Base-by-base conservation (phyloP, 2,113 vertebrate species). In the Caranx melampygus region DNA sequence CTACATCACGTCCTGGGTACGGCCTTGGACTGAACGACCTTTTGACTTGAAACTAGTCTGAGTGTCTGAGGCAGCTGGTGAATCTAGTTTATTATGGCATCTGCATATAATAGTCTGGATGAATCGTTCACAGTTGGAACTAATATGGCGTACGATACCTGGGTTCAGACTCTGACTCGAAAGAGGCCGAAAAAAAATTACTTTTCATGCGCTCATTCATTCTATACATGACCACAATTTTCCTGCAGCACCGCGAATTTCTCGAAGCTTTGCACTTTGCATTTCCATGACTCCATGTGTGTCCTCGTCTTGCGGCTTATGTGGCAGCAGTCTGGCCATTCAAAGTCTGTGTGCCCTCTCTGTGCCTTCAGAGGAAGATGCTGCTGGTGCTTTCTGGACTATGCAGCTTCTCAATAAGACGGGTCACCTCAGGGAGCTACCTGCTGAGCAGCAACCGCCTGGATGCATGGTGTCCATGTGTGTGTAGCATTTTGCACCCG, bases 341-440 rank as follows among this genome's bases (percentile, higher is more conserved):
- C 75, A 44, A 20, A 45, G 47, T 10, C 21, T 7, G 34, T 40
- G 34, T 75, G 73, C 68, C 57, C 54, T 64, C 18, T 70, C 6
- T 81, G n/a, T 37, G 18, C 34, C 65, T 60, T 40, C 7, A 12
- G 44, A 44, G 33, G 72, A 55, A 35, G 64, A 33, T 55, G 73
- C 21, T 21, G 47, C 57, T 55, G 74, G 20, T 21, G 47, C 61
- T 81, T 52, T 54, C 59, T 49, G 5, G 16, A n/a, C 81, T 49
- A 6, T 6, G 18, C 44, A 67, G 66, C 55, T 49, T 79, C 49
- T 77, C 64, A 62, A 21, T 52, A 47, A 81, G 66, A 68, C 21
- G 20, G 70, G 80, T 87, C 74, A 81, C 57, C 73, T n/a, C n/a
- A 54, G 49, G 78, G 54, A 78, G 67, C 34, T 49, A 58, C 55